Percentiles rank a stretch among this genome's conserved stretches.
Evolutionary conservation across 1,140 invertebrate species (phyloP).

Genomic region (Reticulitermes speratus): DNA sequence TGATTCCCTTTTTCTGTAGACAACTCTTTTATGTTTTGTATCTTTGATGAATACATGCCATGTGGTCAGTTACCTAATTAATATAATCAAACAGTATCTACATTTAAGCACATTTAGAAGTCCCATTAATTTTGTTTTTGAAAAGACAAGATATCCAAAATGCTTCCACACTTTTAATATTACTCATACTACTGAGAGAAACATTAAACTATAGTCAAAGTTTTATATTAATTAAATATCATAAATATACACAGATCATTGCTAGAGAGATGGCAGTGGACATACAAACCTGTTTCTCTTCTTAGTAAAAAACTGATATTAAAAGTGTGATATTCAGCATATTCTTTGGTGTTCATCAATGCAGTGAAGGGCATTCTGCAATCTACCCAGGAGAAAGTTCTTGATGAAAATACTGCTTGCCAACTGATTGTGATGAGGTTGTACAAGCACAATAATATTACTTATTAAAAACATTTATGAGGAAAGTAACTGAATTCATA

Average conservation of each 20-base stretch:
- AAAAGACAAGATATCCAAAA: neutral
- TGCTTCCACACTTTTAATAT: neutral
- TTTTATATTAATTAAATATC: neutral
- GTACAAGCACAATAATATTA: no score
- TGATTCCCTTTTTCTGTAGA: neutral
- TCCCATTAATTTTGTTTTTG: neutral
- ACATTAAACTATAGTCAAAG: neutral
- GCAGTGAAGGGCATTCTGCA: no score
- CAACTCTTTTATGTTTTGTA: neutral
- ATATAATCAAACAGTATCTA: neutral
- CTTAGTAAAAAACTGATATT: neutral
- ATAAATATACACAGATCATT: neutral
- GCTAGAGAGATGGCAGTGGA: neutral
- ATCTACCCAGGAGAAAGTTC: no score
- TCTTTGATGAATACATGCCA: neutral
- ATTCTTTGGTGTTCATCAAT: no score
- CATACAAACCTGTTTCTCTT: neutral
- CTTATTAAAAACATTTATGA: no score
- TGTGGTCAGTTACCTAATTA: neutral
- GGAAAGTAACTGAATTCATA: no score
- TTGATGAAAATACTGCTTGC: no score
- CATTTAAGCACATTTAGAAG: neutral
- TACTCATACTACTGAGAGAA: neutral
- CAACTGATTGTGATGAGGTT: no score
- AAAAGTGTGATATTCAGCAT: no score